Conservation (phyloP, 2,888 invertebrate genomes). For the Acleris holmiana region DNA sequence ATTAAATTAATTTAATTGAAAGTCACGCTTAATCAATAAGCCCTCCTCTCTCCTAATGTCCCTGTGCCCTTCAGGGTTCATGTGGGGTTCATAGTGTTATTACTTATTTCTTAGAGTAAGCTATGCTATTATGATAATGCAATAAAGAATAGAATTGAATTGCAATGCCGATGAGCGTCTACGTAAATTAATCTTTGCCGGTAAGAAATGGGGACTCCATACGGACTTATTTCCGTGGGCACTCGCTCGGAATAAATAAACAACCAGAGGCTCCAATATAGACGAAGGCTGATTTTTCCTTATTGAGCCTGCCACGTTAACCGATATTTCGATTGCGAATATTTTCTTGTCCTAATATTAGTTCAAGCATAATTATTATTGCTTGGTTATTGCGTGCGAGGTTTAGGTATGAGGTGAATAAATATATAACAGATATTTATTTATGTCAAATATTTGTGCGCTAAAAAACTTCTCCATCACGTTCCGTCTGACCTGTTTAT, state of each 20-base stretch:
- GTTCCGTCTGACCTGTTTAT: too few species aligned
- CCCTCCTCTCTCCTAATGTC: too few species aligned
- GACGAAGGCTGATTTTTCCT: slow-evolving; percentile 66
- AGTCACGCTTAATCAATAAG: too few species aligned
- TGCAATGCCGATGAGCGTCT: slow-evolving; percentile 7
- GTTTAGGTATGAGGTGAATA: too few species aligned
- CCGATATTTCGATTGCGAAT: slow-evolving; percentile 65
- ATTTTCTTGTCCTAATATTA: slow-evolving; percentile 50
- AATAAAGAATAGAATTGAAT: too few species aligned
- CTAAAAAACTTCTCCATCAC: too few species aligned
- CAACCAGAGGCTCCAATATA: slow-evolving; percentile 60
- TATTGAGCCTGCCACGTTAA: slow-evolving; percentile 59
- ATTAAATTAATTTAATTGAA: too few species aligned
- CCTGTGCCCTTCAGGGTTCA: too few species aligned
- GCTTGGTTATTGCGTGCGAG: slow-evolving; percentile 18
- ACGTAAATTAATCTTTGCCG: slow-evolving; percentile 42
- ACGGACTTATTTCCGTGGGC: slow-evolving; percentile 71
- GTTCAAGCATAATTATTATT: slow-evolving; percentile 36
- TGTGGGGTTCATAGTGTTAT: too few species aligned
- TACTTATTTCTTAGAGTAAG: too few species aligned
- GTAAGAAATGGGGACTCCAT: slow-evolving; percentile 58
- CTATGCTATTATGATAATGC: too few species aligned
- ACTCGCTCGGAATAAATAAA: slow-evolving; percentile 76
- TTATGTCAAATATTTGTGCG: too few species aligned
- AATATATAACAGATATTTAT: slow-evolving; percentile 6